A percentile compares a stretch with the other conserved stretches of the same genome.
Conservation (phyloP, 2,113 vertebrate genomes). For the Picathartes gymnocephalus region DNA sequence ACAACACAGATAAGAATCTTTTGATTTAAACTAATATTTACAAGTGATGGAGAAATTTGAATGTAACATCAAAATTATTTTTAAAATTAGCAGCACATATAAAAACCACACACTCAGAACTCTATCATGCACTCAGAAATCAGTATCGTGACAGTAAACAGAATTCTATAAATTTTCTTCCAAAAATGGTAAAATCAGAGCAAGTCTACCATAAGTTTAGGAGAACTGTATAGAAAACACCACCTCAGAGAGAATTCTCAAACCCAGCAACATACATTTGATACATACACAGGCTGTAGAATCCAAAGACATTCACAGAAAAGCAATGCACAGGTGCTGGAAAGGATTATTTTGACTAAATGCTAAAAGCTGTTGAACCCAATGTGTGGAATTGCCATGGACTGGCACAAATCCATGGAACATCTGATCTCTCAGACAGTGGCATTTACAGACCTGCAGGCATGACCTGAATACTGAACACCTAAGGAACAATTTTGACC, state of each 20-base stretch:
- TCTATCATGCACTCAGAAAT: not conserved
- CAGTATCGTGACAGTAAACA: not conserved
- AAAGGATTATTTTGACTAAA: not conserved
- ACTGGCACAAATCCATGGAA: constrained; percentile 39
- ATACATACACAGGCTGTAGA: not conserved
- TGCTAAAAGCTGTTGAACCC: constrained; percentile 2
- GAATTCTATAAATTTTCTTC: not conserved
- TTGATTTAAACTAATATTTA: not conserved
- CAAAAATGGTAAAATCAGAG: not conserved
- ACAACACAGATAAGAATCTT: not conserved
- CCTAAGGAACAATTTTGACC: constrained; percentile 7
- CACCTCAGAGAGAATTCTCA: not conserved
- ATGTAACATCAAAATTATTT: not conserved
- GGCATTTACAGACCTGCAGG: constrained; percentile 27
- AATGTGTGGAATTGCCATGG: not conserved
- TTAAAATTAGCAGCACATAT: not conserved
- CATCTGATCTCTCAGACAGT: constrained; percentile 18
- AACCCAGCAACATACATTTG: not conserved
- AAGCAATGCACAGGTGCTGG: not conserved
- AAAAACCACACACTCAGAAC: not conserved
- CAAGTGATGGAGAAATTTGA: not conserved
- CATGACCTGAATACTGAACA: constrained; percentile 34
- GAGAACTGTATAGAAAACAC: not conserved
- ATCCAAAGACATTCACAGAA: not conserved
- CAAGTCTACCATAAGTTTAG: not conserved